These are phyloP conservation scores for Andrena bicolor DNA, from an alignment of 2,888 invertebrate species.

Conservation along the genomic window DNA sequence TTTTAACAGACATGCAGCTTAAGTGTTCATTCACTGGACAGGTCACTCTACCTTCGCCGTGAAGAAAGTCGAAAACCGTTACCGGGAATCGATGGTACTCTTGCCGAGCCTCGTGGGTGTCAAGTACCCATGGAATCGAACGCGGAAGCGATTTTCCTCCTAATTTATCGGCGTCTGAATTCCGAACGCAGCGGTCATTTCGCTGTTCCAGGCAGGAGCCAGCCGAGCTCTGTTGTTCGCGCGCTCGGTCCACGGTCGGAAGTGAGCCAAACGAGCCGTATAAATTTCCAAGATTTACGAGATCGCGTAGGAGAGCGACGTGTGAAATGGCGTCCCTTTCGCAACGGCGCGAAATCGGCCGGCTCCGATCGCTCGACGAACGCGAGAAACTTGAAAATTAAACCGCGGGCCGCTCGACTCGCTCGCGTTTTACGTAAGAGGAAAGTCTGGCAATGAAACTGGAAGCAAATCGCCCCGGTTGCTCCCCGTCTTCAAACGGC, in stretches of 20 bases:
- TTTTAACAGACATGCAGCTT: no score
- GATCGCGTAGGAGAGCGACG: background rate
- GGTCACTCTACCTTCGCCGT: constrained; percentile 5
- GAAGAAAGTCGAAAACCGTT: constrained; percentile 58
- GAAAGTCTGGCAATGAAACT: constrained; percentile 46
- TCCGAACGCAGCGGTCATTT: background rate
- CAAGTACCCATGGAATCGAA: constrained; percentile 15
- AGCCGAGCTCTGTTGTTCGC: background rate
- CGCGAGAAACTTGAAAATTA: constrained; percentile 17
- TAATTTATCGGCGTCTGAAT: constrained; percentile 16
- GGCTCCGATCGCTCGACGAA: background rate
- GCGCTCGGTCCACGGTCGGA: constrained; percentile 7
- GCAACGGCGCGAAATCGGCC: constrained; percentile 2
- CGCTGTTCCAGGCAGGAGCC: background rate
- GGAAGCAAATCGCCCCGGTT: constrained; percentile 11
- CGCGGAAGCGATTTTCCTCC: constrained; percentile 37
- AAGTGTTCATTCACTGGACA: no score
- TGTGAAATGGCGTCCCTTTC: constrained; percentile 11
- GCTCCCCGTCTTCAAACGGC: constrained; percentile 6
- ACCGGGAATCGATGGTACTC: constrained; percentile 24
- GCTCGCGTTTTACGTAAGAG: constrained; percentile 3
- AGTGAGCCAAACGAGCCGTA: constrained; percentile 23
- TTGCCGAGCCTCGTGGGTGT: constrained; percentile 31
- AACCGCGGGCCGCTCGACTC: background rate
- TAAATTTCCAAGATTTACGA: constrained; percentile 40